These are phyloP conservation scores for Meta bourneti DNA, from an alignment of 2,888 invertebrate species.

Conservation along the genomic window DNA sequence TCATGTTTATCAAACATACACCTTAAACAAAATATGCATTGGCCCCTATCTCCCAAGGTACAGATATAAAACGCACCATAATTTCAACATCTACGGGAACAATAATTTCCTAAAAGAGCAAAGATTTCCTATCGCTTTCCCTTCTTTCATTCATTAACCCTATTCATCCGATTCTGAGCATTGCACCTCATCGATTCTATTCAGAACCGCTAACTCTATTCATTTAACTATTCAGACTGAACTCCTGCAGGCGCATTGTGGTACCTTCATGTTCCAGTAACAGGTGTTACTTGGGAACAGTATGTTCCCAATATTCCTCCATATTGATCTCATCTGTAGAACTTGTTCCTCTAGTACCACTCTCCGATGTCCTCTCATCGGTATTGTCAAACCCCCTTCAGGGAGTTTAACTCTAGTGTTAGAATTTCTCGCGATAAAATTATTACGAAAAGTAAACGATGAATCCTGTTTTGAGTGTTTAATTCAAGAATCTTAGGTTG, in stretches of 20 bases:
- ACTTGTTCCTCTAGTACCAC: neutral
- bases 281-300: neutral
- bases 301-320: neutral
- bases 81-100: neutral
- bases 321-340: neutral
- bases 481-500: neutral
- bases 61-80: too few species aligned
- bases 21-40: too few species aligned
- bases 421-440: neutral
- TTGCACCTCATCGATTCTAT: neutral
- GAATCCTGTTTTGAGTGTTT: neutral
- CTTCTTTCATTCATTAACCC: neutral
- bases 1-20: too few species aligned
- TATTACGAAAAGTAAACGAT: neutral
- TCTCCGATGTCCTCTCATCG: neutral
- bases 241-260: neutral
- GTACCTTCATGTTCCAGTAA: neutral
- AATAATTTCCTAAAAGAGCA: neutral
- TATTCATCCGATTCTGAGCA: neutral
- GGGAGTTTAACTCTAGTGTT: neutral
- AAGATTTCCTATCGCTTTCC: neutral
- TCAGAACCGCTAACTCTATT: neutral
- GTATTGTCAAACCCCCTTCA: neutral
- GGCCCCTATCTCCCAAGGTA: too few species aligned
- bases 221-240: neutral